Evolutionary conservation across 2,113 vertebrate genomes (phyloP).

Genomic region (Callopanchax toddi): DNA sequence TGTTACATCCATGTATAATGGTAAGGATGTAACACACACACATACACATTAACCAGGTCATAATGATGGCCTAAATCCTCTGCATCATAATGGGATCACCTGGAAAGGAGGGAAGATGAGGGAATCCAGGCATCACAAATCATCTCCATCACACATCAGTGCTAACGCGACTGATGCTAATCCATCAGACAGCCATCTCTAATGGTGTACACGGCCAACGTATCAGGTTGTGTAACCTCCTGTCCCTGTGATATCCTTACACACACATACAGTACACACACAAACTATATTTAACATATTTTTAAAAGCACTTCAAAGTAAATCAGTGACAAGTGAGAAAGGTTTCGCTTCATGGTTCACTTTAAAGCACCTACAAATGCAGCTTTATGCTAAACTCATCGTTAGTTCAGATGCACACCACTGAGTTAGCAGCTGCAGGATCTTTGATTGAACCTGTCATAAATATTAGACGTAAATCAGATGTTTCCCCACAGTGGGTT

Average conservation of each 20-base stretch:
- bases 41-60: conserved; percentile 7
- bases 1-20: conserved; percentile 7
- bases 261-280: neutral
- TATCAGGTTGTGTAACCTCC: conserved; percentile 28
- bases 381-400: conserved; percentile 11
- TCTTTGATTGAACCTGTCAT: neutral
- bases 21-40: neutral
- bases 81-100: conserved; percentile 42
- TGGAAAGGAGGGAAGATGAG: conserved; percentile 35
- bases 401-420: conserved; percentile 1
- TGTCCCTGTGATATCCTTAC: neutral
- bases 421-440: neutral
- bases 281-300: neutral
- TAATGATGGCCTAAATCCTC: conserved; percentile 36
- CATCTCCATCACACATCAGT: conserved; percentile 60
- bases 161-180: conserved; percentile 53
- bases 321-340: neutral
- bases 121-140: conserved; percentile 59
- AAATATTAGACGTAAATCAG: conserved; percentile 12
- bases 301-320: neutral
- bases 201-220: conserved; percentile 41
- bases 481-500: neutral
- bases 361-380: neutral
- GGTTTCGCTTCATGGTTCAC: neutral
- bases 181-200: conserved; percentile 57